Conservation (phyloP, 2,113 vertebrate genomes). For the Cynopterus brachyotis region DNA sequence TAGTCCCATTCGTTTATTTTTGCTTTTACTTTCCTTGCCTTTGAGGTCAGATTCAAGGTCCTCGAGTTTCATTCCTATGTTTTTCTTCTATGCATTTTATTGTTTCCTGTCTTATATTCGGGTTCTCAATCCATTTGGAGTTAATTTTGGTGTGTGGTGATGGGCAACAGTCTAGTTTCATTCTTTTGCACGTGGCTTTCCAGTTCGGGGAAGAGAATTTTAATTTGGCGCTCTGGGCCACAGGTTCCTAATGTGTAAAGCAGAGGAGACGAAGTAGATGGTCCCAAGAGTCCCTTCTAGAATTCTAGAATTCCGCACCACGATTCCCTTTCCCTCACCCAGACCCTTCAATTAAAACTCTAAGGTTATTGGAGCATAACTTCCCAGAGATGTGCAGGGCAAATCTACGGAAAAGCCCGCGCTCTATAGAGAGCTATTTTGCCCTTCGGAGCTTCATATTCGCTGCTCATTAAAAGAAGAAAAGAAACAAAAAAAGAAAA, state of each 20-base stretch:
- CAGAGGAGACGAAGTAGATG: neutral
- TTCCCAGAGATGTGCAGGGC: neutral
- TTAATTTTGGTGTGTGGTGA: too few relatives aligned
- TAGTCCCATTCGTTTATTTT: too few relatives aligned
- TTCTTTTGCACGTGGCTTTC: too few relatives aligned
- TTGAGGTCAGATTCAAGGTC: too few relatives aligned
- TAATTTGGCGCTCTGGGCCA: neutral
- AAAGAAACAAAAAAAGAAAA: neutral
- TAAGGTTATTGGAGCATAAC: constrained; percentile 41
- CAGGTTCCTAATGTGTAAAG: neutral
- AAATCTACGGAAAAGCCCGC: neutral
- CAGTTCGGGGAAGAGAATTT: neutral
- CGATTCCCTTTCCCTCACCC: neutral
- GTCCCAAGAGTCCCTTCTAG: neutral
- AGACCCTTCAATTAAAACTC: constrained; percentile 35
- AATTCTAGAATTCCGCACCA: neutral
- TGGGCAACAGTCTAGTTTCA: too few relatives aligned
- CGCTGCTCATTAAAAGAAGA: constrained; percentile 47
- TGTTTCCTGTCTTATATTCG: too few relatives aligned
- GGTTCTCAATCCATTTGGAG: too few relatives aligned
- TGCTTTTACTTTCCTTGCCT: too few relatives aligned
- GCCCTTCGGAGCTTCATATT: neutral
- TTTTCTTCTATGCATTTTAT: too few relatives aligned
- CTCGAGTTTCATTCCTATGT: too few relatives aligned
- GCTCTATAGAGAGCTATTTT: neutral